Evolutionary conservation across 2,113 vertebrate genomes (phyloP).

Genomic region (Lycaon pictus): DNA sequence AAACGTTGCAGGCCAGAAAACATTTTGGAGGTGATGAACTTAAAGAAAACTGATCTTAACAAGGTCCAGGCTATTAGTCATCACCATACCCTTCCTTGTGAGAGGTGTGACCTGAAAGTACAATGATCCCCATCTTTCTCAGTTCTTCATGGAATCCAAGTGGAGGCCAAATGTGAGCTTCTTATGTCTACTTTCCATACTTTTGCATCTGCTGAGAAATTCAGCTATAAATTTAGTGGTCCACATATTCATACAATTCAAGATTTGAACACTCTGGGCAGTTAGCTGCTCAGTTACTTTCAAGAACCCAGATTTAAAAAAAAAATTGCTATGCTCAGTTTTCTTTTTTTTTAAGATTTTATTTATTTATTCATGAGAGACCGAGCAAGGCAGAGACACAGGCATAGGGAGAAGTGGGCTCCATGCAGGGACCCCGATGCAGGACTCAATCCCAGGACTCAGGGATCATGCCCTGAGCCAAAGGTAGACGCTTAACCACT

Average conservation of each 20-base stretch:
- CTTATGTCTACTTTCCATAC: background rate
- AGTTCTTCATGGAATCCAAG: background rate
- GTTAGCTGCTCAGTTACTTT: background rate
- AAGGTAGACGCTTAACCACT: no score
- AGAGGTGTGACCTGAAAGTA: background rate
- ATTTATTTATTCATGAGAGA: no score
- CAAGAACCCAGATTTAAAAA: background rate
- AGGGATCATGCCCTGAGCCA: no score
- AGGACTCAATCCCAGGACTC: no score
- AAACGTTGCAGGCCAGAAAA: background rate
- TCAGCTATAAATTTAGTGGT: background rate
- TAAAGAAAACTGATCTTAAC: slow-evolving; percentile 19
- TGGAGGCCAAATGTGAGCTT: background rate
- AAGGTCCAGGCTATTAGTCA: background rate
- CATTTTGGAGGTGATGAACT: background rate
- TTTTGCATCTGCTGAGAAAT: background rate
- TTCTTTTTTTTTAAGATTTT: background rate
- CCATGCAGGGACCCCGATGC: no score
- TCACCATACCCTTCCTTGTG: background rate
- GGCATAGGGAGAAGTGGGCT: no score
- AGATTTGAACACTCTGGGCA: background rate
- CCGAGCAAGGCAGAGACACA: no score
- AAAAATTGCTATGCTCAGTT: background rate
- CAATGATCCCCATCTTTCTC: background rate
- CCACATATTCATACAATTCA: background rate